Conservation (phyloP, 2,113 vertebrate species). For the Ramphastos sulfuratus region DNA sequence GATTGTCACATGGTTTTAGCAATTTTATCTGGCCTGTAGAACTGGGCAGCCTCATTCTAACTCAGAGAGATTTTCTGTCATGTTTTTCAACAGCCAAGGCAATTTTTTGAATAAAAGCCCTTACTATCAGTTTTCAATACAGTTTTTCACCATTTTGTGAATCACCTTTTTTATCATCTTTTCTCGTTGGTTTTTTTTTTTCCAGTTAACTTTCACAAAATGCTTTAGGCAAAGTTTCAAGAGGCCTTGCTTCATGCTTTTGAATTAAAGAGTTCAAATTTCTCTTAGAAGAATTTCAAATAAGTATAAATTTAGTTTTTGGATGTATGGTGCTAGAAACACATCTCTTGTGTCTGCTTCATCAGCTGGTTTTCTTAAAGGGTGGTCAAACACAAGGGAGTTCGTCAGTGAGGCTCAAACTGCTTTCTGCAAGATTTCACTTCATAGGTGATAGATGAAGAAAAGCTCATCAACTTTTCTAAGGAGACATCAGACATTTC, state of each 20-base stretch:
- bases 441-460: slow-evolving; percentile 44
- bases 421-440: slow-evolving; percentile 4
- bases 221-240: not conserved
- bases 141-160: not conserved
- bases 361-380: slow-evolving; percentile 30
- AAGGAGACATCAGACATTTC: not conserved
- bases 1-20: not conserved
- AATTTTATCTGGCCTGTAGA: not conserved
- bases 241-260: not conserved
- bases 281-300: not conserved
- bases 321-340: not conserved
- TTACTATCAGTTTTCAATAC: not conserved
- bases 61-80: not conserved
- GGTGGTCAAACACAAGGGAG: not conserved
- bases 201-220: not conserved
- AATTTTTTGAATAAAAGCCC: not conserved
- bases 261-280: not conserved
- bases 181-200: too few species aligned
- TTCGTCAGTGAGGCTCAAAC: slow-evolving; percentile 13
- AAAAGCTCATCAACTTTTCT: slow-evolving; percentile 31
- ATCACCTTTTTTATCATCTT: too few species aligned
- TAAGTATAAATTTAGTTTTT: not conserved
- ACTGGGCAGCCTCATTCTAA: not conserved
- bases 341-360: not conserved
- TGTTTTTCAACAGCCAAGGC: not conserved